Evolutionary conservation across 2,797 vertebrate species (phyloP), one percentile per base, ranked within the genome.

Genomic region (Lutjanus campechanus): DNA sequence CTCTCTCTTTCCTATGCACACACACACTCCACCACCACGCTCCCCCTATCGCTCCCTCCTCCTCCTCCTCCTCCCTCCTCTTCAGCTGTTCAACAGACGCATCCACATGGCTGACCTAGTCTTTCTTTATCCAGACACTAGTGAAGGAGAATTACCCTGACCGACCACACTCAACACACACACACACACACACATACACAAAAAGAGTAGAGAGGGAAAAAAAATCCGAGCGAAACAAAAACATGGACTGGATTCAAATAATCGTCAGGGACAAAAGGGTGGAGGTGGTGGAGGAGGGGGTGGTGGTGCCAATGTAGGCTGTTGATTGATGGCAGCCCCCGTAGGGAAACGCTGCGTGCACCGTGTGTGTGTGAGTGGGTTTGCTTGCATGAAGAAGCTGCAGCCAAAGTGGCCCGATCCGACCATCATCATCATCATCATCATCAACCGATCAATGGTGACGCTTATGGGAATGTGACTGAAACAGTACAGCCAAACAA

Each of bases 31-130:
- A 82, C 93, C 89, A 67, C 81, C 81, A 82, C 93, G 70, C 87
- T 81, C 90, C 87, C 88, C 71, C 88, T 89, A 82, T 92, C 91
- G 65, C 91, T 85, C 91, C 84, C 89, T 89, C 76, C 87, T 84
- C 89, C 91, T 85, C 92, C 92, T 60, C 88, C 90, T 87, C 91
- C 91, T 73, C 92, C 91, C 87, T 91, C 90, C 86, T 89, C 92
- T 95, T 94, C 92, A 96, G 96, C 95, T 94, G 95, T 96, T 94
- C 91, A 95, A 95, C 97, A 96, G 94, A 95, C 96, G 94, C 95
- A 95, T 96, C 96, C 97, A 96, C 97, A 96, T 96, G 97, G 96
- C 96, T 94, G 96, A 97, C 96, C 97, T 95, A 95, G 95, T 96
- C 97, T 93, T 95, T 91, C 94, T 96, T 95, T 95, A 94, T 95